These are phyloP conservation scores for Acleris literana DNA, from an alignment of 2,888 invertebrate genomes.

Conservation along the genomic window DNA sequence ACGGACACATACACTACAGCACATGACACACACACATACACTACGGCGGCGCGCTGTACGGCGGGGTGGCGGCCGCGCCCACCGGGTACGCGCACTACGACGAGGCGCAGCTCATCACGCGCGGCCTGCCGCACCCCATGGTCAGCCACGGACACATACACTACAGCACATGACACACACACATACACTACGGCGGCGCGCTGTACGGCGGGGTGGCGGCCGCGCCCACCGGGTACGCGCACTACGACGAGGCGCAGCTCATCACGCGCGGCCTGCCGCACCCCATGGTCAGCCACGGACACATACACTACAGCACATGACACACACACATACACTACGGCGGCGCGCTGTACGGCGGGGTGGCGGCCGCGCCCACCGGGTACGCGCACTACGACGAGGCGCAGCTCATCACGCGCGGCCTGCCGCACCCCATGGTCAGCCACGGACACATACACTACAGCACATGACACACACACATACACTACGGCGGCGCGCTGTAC, in stretches of 20 bases:
- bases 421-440: slow-evolving; percentile 87
- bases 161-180: too few relatives aligned
- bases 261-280: slow-evolving; percentile 92
- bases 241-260: slow-evolving; percentile 91
- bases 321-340: too few relatives aligned
- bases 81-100: slow-evolving; percentile 86
- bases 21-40: too few relatives aligned
- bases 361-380: slow-evolving; percentile 64
- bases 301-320: too few relatives aligned
- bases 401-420: slow-evolving; percentile 91
- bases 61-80: slow-evolving; percentile 82
- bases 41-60: slow-evolving; percentile 88
- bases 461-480: too few relatives aligned
- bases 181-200: slow-evolving; percentile 82
- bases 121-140: slow-evolving; percentile 92
- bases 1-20: too few relatives aligned
- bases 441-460: too few relatives aligned
- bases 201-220: slow-evolving; percentile 87
- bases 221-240: slow-evolving; percentile 71
- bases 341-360: slow-evolving; percentile 87
- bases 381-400: slow-evolving; percentile 89
- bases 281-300: slow-evolving; percentile 79
- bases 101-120: slow-evolving; percentile 89
- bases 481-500: too few relatives aligned
- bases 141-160: too few relatives aligned